Evolutionary conservation across 2,888 invertebrate genomes (phyloP), one percentile per base, ranked within the genome.

Genomic region (Chrysolina oricalcia): DNA sequence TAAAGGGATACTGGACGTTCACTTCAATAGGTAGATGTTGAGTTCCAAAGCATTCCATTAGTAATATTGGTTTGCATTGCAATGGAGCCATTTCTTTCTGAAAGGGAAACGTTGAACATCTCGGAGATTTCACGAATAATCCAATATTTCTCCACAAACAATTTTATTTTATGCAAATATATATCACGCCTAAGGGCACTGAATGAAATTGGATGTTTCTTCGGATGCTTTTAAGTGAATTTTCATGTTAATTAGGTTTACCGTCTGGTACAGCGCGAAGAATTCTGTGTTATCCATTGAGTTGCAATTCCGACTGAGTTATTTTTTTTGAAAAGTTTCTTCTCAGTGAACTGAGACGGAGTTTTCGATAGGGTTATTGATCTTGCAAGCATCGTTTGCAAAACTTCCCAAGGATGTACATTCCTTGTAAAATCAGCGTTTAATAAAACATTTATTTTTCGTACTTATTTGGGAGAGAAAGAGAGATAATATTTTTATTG

Each of bases 61-160:
- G 76, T 59, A 78, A 75, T 80, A 80, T 80, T 77, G 78, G 77
- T 75, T 76, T 76, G 72, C 71, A 70, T 78, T 76, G 76, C 74
- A 72, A 75, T 75, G 71, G 73, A 75, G 69, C 56, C 70, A 74
- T 76, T 72, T 70, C 74, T 72, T 74, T 59, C n/a, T 9, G 19
- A 1, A 27, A 23, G 15, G 17, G n/a, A 17, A 35, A 59, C n/a
- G n/a, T n/a, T 13, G 27, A 15, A 17, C 27, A 23, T 35, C 27
- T 27, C 17, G 46, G n/a, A 46, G 46, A 50, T 17, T 50, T 50
- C 50, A 15, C 8, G 59, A 35, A 27, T 35, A 59, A 59, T 59
- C 23, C 59, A 59, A 59, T 59, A 59, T 59, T 59, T n/a, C 59
- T 59, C 27, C 46, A n/a, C 13, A 11, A 59, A 35, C 59, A 27